Base-by-base conservation (phyloP, 1,140 invertebrate species). In the Neodiprion virginianus region DNA sequence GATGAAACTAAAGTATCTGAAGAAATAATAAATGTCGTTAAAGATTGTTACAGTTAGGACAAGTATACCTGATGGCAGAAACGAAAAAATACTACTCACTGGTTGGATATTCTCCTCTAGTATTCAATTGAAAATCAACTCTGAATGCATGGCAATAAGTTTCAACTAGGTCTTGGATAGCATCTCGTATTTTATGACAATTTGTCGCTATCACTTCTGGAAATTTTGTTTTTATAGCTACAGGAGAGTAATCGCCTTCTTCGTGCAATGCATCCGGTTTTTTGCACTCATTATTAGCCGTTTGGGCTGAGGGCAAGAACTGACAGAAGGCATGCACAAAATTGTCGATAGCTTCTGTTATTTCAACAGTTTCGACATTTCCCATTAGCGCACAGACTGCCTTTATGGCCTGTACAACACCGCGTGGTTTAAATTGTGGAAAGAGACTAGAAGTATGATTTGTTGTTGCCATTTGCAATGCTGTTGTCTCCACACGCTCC, bases 371-470 rank as follows among this genome's bases (percentile, higher is more conserved):
- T 87, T 98, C 96, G 3, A 98, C 92, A 74, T 93, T 94, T 11
- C 95, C 95, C 76, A 98, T 93, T 28, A 97, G 88, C 40, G 96
- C 93, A 84, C 96, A 97, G 9, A 99, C 93, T 1, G 96, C 96
- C 88, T 98, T 99, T 0, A 98, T 95, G 0, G 96, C 94, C 87
- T 99, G 97, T 21, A 94, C 90, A 66, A 97, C 92, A 21, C 93
- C 88, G 77, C 91, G 90, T 4, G 91, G 89, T 80, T 93, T 90
- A 40, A 91, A 80, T 69, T 86, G 83, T 17, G 89, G 87, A 75
- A 89, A 81, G 68, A 87, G 81, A 75, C 82, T 84, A 67, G 85
- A 85, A 73, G 84, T 90, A 12, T 89, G 88, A 81, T 85, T 85
- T 67, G 83, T 80, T 2, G 89, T 89, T 23, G 89, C 89, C 12